Percentiles rank a stretch among this genome's conserved stretches.
Evolutionary conservation across 2,888 invertebrate genomes (phyloP).

Genomic region (Chrysolina haemoptera): DNA sequence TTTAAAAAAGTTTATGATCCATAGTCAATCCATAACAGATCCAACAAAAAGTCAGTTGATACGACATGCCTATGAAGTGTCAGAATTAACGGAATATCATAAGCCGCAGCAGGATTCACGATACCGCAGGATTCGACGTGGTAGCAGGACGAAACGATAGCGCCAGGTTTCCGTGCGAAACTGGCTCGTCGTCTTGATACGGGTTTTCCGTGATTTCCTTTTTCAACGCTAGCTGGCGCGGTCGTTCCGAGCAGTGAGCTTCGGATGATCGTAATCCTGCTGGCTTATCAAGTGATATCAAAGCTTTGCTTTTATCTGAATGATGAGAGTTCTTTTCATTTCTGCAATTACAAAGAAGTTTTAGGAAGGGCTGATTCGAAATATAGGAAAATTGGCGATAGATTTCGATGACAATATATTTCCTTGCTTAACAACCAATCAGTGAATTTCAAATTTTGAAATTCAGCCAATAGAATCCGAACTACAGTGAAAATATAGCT

Average conservation of each 20-base stretch:
- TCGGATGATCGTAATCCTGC: not conserved
- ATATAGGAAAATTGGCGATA: too few relatives aligned
- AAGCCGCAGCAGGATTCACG: constrained; percentile 38
- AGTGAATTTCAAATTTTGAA: too few relatives aligned
- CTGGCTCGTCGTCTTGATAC: constrained; percentile 41
- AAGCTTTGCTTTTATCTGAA: not conserved
- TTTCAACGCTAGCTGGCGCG: constrained; percentile 43
- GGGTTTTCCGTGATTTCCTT: constrained; percentile 42
- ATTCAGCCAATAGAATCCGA: too few relatives aligned
- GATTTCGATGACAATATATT: too few relatives aligned
- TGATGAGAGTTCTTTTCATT: not conserved
- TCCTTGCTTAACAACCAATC: too few relatives aligned
- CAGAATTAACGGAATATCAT: constrained; percentile 19
- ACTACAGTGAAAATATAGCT: too few relatives aligned
- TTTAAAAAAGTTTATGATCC: too few relatives aligned
- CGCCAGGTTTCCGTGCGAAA: constrained; percentile 42
- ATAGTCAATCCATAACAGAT: too few relatives aligned
- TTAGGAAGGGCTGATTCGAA: too few relatives aligned
- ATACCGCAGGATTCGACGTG: constrained; percentile 40
- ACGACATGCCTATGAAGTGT: not conserved
- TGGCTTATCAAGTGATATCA: not conserved
- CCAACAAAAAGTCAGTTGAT: not conserved
- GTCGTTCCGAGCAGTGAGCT: not conserved
- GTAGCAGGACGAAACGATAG: constrained; percentile 42
- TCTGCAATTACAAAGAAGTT: not conserved